These are phyloP conservation scores for Australoheros scitulus DNA, from an alignment of 2,113 vertebrate species.

Conservation along the genomic window DNA sequence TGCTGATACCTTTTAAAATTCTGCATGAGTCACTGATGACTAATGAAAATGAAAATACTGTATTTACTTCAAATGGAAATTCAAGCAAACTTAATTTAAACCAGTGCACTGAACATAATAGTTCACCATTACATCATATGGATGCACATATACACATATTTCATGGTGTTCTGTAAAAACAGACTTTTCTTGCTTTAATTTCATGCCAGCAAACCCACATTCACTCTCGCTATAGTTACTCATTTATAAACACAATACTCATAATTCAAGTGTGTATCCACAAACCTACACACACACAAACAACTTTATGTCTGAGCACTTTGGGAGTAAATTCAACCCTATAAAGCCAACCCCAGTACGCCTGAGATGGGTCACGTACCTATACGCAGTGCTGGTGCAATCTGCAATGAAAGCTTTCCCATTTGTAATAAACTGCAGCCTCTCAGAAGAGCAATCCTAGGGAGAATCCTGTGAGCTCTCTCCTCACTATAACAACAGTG, in stretches of 20 bases:
- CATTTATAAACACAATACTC: conserved; percentile 17
- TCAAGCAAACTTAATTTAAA: conserved; percentile 13
- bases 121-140: background rate
- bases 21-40: background rate
- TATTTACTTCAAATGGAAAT: background rate
- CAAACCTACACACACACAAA: background rate
- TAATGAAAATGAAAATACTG: conserved; percentile 7
- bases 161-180: conserved; percentile 10
- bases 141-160: background rate
- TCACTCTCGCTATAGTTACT: background rate
- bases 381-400: conserved; percentile 62
- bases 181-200: conserved; percentile 8
- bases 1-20: background rate
- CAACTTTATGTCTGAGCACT: conserved; percentile 9
- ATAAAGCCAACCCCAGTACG: conserved; percentile 30
- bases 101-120: background rate
- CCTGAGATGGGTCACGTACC: conserved; percentile 61
- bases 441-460: conserved; percentile 76
- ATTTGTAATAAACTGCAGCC: conserved; percentile 80
- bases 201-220: background rate
- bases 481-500: conserved; percentile 64
- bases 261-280: background rate
- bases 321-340: conserved; percentile 46
- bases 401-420: conserved; percentile 81
- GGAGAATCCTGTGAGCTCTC: conserved; percentile 61